Evolutionary conservation across 23 tunicate genomes (phyloP).

Genomic region (Diplosoma virens): DNA sequence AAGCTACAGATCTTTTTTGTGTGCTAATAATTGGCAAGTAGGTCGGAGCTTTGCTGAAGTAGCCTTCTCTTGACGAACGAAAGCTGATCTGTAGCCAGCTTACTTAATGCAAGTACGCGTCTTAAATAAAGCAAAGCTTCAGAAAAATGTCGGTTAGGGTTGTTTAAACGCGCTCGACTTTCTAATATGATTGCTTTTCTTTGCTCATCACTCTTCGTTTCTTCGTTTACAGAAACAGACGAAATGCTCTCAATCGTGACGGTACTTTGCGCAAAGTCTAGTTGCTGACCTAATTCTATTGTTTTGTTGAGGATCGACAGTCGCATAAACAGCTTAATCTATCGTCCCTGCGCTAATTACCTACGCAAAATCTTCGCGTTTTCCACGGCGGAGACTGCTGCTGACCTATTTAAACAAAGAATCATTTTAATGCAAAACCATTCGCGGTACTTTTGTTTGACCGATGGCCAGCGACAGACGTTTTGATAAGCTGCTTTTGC

Average conservation of each 20-base stretch:
- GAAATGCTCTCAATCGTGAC: not conserved
- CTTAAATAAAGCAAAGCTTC: too few species aligned
- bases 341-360: constrained; percentile 68
- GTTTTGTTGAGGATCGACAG: not conserved
- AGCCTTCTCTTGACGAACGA: too few species aligned
- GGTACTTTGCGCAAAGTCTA: not conserved
- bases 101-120: too few species aligned
- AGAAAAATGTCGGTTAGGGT: too few species aligned
- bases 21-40: too few species aligned
- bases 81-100: too few species aligned
- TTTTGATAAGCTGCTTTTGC: too few species aligned
- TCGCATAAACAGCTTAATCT: constrained; percentile 44
- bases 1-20: too few species aligned
- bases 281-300: constrained; percentile 30
- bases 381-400: not conserved
- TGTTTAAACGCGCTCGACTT: too few species aligned
- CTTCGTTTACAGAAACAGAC: not conserved
- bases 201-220: not conserved
- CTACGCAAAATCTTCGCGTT: constrained; percentile 30
- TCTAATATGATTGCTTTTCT: not conserved
- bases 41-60: too few species aligned
- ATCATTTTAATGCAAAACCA: not conserved
- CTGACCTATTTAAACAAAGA: constrained; percentile 8
- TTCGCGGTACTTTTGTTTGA: too few species aligned
- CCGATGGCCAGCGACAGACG: too few species aligned